Evolutionary conservation across 2,888 invertebrate species (phyloP).

Genomic region (Macaria notata): DNA sequence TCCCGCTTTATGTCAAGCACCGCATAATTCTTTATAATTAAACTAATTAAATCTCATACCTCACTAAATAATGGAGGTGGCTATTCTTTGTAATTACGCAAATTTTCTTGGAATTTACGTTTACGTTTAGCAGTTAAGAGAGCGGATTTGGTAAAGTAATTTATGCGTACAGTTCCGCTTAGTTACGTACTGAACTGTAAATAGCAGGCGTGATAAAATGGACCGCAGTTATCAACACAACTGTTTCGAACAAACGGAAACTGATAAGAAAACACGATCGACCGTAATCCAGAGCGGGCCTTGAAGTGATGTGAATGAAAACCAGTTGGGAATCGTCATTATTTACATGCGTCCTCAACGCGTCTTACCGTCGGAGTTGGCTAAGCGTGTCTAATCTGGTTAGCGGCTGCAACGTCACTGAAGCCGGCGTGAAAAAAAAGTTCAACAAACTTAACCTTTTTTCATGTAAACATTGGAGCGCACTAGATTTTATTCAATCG

Average conservation of each 20-base stretch:
- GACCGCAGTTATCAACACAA: constrained; percentile 22
- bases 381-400: constrained; percentile 73
- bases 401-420: constrained; percentile 71
- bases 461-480: constrained; percentile 41
- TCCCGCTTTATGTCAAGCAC: not conserved
- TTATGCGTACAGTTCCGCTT: too few relatives aligned
- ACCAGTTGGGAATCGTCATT: constrained; percentile 35
- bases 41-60: too few relatives aligned
- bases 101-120: too few relatives aligned
- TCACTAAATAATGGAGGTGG: too few relatives aligned
- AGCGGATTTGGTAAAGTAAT: too few relatives aligned
- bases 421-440: constrained; percentile 68
- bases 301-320: constrained; percentile 53
- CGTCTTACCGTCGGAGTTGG: constrained; percentile 50
- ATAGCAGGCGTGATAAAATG: constrained; percentile 11
- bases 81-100: too few relatives aligned
- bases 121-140: too few relatives aligned
- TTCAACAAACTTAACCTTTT: constrained; percentile 74
- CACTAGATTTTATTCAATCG: constrained; percentile 23
- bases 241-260: constrained; percentile 37
- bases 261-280: constrained; percentile 51
- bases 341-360: constrained; percentile 49
- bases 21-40: not conserved
- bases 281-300: constrained; percentile 37
- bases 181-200: too few relatives aligned